Evolutionary conservation across 2,797 vertebrate genomes (phyloP).

Genomic region (Oryzias dopingdopingensis): DNA sequence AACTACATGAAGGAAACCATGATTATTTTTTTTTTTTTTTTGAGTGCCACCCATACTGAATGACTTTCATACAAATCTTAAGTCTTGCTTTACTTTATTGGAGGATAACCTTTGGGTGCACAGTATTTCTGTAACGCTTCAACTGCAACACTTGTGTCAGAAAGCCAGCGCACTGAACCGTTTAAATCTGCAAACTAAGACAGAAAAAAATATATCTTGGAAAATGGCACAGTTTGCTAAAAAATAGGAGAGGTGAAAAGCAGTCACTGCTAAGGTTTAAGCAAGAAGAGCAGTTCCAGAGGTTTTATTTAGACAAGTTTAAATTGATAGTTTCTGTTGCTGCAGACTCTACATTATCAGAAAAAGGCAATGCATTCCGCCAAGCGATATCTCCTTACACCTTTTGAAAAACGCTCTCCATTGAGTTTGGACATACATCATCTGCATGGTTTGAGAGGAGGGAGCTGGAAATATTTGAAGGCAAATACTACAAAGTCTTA

Average conservation of each 20-base stretch:
- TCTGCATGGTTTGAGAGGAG: constrained; percentile 50
- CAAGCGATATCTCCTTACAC: constrained; percentile 55
- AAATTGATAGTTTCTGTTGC: constrained; percentile 56
- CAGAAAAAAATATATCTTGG: not conserved
- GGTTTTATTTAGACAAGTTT: constrained; percentile 20
- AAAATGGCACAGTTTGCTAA: constrained; percentile 5
- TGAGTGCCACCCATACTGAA: too few relatives aligned
- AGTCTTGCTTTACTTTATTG: too few relatives aligned
- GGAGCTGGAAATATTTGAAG: constrained; percentile 44
- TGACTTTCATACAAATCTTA: too few relatives aligned
- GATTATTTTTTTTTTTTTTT: too few relatives aligned
- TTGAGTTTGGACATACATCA: constrained; percentile 49
- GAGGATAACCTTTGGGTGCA: constrained; percentile 17
- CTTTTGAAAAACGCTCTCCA: constrained; percentile 36
- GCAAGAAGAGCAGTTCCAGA: constrained; percentile 16
- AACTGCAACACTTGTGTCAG: constrained; percentile 26
- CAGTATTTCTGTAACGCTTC: not conserved
- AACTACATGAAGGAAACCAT: too few relatives aligned
- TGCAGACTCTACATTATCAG: constrained; percentile 48
- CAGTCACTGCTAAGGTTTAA: not conserved
- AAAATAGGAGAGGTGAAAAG: constrained; percentile 8
- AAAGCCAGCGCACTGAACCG: constrained; percentile 25
- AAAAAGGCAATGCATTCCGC: constrained; percentile 39
- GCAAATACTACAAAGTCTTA: constrained; percentile 12
- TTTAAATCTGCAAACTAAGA: constrained; percentile 25